Evolutionary conservation across 1,140 invertebrate species (phyloP), one percentile per base, ranked within the genome.

Genomic region (Bombus affinis): DNA sequence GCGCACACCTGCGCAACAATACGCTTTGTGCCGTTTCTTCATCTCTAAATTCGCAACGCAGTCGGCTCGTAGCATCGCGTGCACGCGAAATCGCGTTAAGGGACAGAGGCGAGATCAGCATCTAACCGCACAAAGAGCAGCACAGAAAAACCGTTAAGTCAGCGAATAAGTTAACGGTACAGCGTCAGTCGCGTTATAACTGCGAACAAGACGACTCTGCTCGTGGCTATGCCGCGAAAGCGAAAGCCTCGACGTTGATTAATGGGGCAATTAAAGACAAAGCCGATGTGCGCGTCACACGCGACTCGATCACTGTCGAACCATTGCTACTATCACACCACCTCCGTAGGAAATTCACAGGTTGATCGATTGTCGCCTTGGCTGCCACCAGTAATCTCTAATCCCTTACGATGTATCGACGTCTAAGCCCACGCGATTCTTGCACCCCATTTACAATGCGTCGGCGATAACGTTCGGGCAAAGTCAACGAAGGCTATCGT

Each of bases 221-320:
- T 53, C 32, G 82, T n/a, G 65, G 65, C n/a, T 42, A 37, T 66
- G 25, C 68, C 62, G 44, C 71, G 81, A 83, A 81, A 79, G 66
- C 37, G 74, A 90, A 74, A 77, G 70, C 84, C 83, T 66, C 85
- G 89, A 92, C 90, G 80, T 90, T 91, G 91, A 92, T 91, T 87
- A 92, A 92, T 92, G 88, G 75, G 68, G 85, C 86, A 86, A 91
- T 91, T 92, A 89, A 90, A 90, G 89, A 66, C 78, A 76, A 86
- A 83, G 65, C 65, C 75, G 59, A 12, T 28, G 42, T 8, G 12
- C n/a, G 28, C 28, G 71, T 65, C 53, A 39, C 66, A 44, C 77
- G 70, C 83, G 68, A 62, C 85, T 76, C 79, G 80, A 84, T 84
- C 82, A 75, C 75, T 75, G 73, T 86, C 83, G 70, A 85, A 81